Conservation (phyloP, 2,797 vertebrate genomes). For the Eidolon dupreanum region DNA sequence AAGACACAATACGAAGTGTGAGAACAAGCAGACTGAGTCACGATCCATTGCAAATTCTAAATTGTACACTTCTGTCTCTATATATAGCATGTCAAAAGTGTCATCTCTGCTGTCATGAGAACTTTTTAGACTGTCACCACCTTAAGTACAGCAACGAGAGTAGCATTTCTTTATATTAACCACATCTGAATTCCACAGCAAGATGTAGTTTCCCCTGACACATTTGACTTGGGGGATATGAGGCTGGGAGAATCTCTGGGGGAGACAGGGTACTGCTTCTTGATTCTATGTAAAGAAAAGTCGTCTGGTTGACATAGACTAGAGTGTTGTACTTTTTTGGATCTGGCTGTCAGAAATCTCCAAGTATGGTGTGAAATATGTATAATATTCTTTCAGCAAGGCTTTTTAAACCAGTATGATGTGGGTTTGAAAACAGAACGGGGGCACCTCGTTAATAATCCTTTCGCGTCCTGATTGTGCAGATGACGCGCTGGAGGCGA, state of each 20-base stretch:
- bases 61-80: constrained; percentile 68
- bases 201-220: constrained; percentile 52
- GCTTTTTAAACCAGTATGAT: background rate
- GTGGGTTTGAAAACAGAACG: constrained; percentile 72
- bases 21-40: constrained; percentile 72
- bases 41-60: constrained; percentile 57
- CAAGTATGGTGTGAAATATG: constrained; percentile 70
- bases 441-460: constrained; percentile 69
- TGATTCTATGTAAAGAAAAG: constrained; percentile 38
- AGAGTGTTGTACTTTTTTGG: constrained; percentile 66
- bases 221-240: constrained; percentile 51
- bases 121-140: constrained; percentile 67
- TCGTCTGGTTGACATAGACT: constrained; percentile 53
- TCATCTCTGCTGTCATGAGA: constrained; percentile 70
- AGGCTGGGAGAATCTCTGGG: constrained; percentile 44
- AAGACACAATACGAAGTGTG: constrained; percentile 69
- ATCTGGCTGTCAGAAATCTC: constrained; percentile 77
- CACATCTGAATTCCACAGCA: constrained; percentile 41
- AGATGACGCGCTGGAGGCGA: constrained; percentile 64
- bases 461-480: background rate
- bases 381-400: constrained; percentile 71
- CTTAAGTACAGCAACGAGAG: constrained; percentile 43
- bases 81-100: constrained; percentile 72
- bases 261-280: background rate
- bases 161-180: constrained; percentile 58